Base-by-base conservation (phyloP, 2,113 vertebrate genomes). In the Cottus gobio region DNA sequence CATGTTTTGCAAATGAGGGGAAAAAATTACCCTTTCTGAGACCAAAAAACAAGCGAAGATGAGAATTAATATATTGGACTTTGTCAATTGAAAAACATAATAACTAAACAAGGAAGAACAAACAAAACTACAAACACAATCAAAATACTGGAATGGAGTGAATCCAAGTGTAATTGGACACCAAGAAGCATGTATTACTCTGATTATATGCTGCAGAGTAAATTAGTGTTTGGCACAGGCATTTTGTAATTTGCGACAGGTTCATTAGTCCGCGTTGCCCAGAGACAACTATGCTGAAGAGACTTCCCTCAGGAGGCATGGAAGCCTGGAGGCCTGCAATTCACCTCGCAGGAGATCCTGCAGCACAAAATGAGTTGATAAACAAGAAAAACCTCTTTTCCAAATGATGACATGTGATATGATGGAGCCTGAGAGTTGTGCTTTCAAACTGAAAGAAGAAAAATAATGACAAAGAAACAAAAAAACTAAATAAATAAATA, bases 201-300 rank as follows among this genome's bases (percentile, higher is more conserved):
- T 76, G 63, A 79, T 83, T 73, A 60, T 39, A 44, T 31, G 60
- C 60, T 44, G 76, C 69, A 8, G 70, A 31, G 57, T 77, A 77
- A 82, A 84, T 77, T 3, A 80, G 48, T 31, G 39, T 84, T 82
- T 82, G 71, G 61, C 22, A 39, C 66, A 78, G 78, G 79, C 77
- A 85, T 87, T 87, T 87, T 83, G 20, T 85, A 52, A 89, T 87
- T 83, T 74, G 63, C 34, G 24, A 57, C 57, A 65, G 75, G 77
- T 79, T 70, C 65, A 85, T 85, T 74, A 79, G 60, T 68, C 66
- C 1, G 1, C 13, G 0, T 44, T 3, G 57, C 69, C 61, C 56
- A 72, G 69, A 83, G 83, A 83, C 65, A 56, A 64, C 69, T 48
- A 68, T 64, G 61, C 54, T 71, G 57, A 37, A 72, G 79, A 66